Evolutionary conservation across 2,888 invertebrate species (phyloP).

Genomic region (Marronus borbonicus): DNA sequence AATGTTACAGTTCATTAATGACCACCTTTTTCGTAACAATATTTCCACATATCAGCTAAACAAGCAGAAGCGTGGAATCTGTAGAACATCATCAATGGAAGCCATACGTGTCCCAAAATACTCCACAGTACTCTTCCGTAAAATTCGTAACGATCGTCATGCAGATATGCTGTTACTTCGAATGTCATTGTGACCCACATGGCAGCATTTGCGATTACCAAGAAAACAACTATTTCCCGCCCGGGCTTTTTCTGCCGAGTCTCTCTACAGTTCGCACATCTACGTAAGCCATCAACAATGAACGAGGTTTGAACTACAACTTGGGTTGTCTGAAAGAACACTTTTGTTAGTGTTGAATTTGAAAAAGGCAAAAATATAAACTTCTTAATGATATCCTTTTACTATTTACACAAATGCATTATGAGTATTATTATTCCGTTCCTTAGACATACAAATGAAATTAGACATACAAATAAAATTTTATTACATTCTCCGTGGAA

Average conservation of each 20-base stretch:
- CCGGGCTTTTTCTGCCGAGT: conserved; percentile 81
- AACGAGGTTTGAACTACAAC: conserved; percentile 83
- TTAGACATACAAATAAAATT: no score
- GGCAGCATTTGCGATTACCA: conserved; percentile 83
- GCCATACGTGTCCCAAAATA: conserved; percentile 80
- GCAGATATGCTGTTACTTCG: conserved; percentile 74
- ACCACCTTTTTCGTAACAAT: conserved; percentile 78
- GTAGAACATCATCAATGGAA: conserved; percentile 85
- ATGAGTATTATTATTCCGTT: no score
- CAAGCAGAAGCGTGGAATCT: conserved; percentile 86
- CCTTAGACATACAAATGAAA: no score
- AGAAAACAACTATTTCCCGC: conserved; percentile 82
- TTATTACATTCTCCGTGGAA: no score
- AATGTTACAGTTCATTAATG: conserved; percentile 51
- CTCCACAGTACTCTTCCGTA: conserved; percentile 83
- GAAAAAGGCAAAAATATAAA: no score
- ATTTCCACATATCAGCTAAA: conserved; percentile 85
- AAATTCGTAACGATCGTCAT: conserved; percentile 76
- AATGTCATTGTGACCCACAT: conserved; percentile 86
- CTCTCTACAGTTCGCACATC: conserved; percentile 79
- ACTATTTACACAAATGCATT: no score
- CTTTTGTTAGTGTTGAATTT: no score
- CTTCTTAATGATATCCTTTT: no score
- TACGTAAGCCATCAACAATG: conserved; percentile 81
- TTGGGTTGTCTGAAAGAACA: conserved; percentile 75